Percentiles rank a stretch among this genome's conserved stretches.
Conservation (phyloP, 2,797 vertebrate species). For the Arrhamphus sclerolepis region DNA sequence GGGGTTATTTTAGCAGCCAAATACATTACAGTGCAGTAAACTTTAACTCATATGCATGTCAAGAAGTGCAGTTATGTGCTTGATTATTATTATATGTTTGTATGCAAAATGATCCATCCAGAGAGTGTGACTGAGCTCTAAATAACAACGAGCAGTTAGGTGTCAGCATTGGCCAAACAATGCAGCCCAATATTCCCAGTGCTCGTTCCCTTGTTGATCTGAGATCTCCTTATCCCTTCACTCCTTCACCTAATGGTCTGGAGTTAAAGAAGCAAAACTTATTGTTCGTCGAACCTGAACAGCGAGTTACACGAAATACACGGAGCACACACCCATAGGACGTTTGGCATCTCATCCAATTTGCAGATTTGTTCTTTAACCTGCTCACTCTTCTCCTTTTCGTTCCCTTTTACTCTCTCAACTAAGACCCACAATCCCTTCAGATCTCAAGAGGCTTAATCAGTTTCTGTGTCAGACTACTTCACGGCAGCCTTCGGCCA, state of each 20-base stretch:
- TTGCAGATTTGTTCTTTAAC: conserved; percentile 70
- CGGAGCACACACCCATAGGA: conserved; percentile 58
- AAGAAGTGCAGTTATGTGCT: conserved; percentile 63
- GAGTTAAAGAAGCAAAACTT: conserved; percentile 64
- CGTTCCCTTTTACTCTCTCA: conserved; percentile 62
- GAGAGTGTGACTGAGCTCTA: conserved; percentile 22
- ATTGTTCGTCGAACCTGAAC: conserved; percentile 65
- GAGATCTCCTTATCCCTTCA: conserved; percentile 54
- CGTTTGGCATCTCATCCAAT: conserved; percentile 73
- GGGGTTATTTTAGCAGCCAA: conserved; percentile 63
- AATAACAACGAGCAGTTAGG: conserved; percentile 49
- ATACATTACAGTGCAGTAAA: conserved; percentile 58
- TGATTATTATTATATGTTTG: conserved; percentile 47
- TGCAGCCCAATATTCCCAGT: conserved; percentile 33
- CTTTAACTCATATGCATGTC: conserved; percentile 57
- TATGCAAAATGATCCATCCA: conserved; percentile 35
- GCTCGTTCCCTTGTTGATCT: conserved; percentile 44
- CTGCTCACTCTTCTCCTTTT: conserved; percentile 52
- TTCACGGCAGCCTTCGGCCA: conserved; percentile 77
- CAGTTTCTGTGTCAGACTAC: conserved; percentile 82
- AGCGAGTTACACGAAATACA: conserved; percentile 54
- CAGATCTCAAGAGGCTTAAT: conserved; percentile 84
- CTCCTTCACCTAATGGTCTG: conserved; percentile 51
- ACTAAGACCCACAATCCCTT: conserved; percentile 79
- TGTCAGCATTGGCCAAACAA: conserved; percentile 36